Conservation (phyloP, 1,140 invertebrate genomes). For the Neodiprion lecontei region DNA sequence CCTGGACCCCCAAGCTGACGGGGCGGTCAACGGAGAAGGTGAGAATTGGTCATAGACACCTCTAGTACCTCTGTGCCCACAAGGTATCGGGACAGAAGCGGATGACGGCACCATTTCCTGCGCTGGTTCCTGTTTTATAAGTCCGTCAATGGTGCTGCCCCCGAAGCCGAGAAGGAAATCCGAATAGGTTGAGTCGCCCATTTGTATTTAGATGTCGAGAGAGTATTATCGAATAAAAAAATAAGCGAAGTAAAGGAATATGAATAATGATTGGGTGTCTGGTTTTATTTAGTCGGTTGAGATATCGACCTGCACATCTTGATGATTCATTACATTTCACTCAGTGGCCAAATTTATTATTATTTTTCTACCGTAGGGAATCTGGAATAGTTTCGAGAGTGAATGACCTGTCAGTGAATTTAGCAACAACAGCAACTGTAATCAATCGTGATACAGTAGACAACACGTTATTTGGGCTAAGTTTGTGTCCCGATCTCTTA, state of each 20-base stretch:
- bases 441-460: too few relatives aligned
- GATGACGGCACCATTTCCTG: constrained; percentile 50
- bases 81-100: constrained; percentile 58
- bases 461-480: too few relatives aligned
- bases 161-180: constrained; percentile 39
- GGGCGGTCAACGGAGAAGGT: constrained; percentile 49
- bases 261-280: neutral
- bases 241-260: neutral
- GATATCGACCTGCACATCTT: too few relatives aligned
- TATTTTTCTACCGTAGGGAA: too few relatives aligned
- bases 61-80: constrained; percentile 48
- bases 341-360: too few relatives aligned
- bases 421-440: too few relatives aligned
- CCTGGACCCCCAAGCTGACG: constrained; percentile 47
- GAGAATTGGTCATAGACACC: constrained; percentile 57
- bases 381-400: too few relatives aligned
- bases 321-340: too few relatives aligned
- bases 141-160: constrained; percentile 40
- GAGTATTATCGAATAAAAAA: neutral
- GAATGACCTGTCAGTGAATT: too few relatives aligned
- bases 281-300: neutral
- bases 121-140: constrained; percentile 49
- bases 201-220: constrained; percentile 12
- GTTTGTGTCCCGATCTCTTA: neutral
- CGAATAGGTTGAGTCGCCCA: constrained; percentile 39